Evolutionary conservation across 2,113 vertebrate genomes (phyloP).

Genomic region (Balaeniceps rex): DNA sequence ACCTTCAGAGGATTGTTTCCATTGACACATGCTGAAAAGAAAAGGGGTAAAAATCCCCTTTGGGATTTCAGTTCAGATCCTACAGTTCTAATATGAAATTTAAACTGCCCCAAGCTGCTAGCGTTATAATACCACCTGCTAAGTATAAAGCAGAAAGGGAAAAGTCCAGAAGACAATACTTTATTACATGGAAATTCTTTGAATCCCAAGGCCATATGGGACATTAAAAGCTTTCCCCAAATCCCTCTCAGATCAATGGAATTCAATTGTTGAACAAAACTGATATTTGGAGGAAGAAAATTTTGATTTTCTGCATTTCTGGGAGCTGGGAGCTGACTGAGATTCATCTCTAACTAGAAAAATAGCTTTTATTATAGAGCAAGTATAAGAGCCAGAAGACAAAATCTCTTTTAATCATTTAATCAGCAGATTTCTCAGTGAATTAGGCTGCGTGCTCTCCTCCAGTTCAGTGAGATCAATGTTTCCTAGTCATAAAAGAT

Average conservation of each 20-base stretch:
- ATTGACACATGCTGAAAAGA: slow-evolving; percentile 54
- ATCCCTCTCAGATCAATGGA: slow-evolving; percentile 17
- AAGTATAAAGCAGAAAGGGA: slow-evolving; percentile 59
- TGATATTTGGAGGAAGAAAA: background rate
- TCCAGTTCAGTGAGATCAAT: background rate
- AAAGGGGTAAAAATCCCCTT: slow-evolving; percentile 40
- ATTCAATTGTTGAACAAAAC: background rate
- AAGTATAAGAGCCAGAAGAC: background rate
- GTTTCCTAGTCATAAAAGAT: background rate
- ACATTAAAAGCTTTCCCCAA: slow-evolving; percentile 27
- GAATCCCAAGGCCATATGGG: slow-evolving; percentile 46
- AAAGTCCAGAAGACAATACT: slow-evolving; percentile 52
- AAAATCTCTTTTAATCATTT: background rate
- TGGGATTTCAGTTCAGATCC: slow-evolving; percentile 42
- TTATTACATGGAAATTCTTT: slow-evolving; percentile 55
- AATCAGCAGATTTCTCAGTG: background rate
- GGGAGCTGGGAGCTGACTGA: background rate
- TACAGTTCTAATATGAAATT: slow-evolving; percentile 41
- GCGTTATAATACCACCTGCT: slow-evolving; percentile 48
- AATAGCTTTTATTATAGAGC: background rate
- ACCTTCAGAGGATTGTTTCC: slow-evolving; percentile 51
- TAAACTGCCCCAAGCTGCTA: slow-evolving; percentile 33
- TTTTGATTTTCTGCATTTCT: background rate
- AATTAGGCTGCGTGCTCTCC: background rate
- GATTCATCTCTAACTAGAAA: background rate